Conservation (phyloP, 2,888 invertebrate genomes). For the Megastigmus dorsalis region DNA sequence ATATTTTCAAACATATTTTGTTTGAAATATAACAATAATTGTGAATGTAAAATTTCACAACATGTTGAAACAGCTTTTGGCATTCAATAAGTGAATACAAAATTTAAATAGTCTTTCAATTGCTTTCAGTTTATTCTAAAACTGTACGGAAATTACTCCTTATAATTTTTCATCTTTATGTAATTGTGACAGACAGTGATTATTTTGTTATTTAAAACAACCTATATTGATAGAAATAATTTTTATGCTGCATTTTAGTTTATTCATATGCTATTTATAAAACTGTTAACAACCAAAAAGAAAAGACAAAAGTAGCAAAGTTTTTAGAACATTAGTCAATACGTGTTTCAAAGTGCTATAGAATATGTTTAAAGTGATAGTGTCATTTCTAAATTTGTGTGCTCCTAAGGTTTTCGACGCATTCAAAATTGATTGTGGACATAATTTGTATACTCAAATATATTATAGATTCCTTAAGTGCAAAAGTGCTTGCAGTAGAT, state of each 20-base stretch:
- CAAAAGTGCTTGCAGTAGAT: conserved; percentile 42
- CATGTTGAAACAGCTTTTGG: conserved; percentile 17
- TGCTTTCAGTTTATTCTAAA: background rate
- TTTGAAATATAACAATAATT: conserved; percentile 13
- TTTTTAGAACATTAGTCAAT: conserved; percentile 3
- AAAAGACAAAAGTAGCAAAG: conserved; percentile 22
- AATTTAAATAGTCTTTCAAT: background rate
- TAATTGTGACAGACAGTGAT: conserved; percentile 29
- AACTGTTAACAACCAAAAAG: too few species aligned
- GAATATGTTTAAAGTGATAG: conserved; percentile 42
- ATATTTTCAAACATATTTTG: conserved; percentile 25
- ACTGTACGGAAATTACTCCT: background rate
- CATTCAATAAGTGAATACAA: conserved; percentile 12
- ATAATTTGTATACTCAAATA: conserved; percentile 39
- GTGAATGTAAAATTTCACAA: conserved; percentile 21
- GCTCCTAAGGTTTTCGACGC: conserved; percentile 50
- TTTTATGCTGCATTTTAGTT: conserved; percentile 23
- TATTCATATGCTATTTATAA: conserved; percentile 19
- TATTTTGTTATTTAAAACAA: conserved; percentile 15
- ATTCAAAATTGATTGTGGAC: conserved; percentile 45
- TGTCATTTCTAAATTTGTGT: conserved; percentile 49
- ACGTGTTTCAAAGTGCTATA: conserved; percentile 28
- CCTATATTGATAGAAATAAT: conserved; percentile 3
- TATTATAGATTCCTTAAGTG: conserved; percentile 35
- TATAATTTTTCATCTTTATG: conserved; percentile 40